Evolutionary conservation across 2,797 vertebrate species (phyloP).

Genomic region (Limnodromus scolopaceus): DNA sequence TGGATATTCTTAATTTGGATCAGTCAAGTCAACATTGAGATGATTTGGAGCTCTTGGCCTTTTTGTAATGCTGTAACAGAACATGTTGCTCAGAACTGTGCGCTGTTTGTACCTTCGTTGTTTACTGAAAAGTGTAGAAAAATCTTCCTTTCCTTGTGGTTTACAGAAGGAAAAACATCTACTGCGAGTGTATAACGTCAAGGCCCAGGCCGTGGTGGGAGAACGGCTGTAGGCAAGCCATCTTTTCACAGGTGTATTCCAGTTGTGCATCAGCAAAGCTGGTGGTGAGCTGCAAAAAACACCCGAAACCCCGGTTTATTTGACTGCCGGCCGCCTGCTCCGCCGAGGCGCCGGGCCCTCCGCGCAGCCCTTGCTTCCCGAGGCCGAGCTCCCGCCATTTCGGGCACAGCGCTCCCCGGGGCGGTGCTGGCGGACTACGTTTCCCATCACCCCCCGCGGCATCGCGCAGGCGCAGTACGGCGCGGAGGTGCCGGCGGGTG

Average conservation of each 20-base stretch:
- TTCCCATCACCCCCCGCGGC: background rate
- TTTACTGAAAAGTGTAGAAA: too few relatives aligned
- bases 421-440: background rate
- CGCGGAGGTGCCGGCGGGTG: background rate
- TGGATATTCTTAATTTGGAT: background rate
- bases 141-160: background rate
- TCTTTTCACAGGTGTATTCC: background rate
- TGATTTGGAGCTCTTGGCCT: rapidly evolving
- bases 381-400: background rate
- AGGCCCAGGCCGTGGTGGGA: background rate
- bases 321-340: rapidly evolving
- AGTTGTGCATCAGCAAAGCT: background rate
- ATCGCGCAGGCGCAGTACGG: background rate
- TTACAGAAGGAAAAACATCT: rapidly evolving
- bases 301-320: rapidly evolving
- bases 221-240: background rate
- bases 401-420: background rate
- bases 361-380: background rate
- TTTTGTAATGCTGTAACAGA: background rate
- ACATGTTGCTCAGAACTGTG: rapidly evolving
- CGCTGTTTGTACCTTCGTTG: rapidly evolving
- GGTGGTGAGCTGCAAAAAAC: too few relatives aligned
- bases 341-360: too few relatives aligned
- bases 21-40: background rate
- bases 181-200: rapidly evolving